Evolutionary conservation across 2,888 invertebrate genomes (phyloP).

Genomic region (Darwinula stevensoni): DNA sequence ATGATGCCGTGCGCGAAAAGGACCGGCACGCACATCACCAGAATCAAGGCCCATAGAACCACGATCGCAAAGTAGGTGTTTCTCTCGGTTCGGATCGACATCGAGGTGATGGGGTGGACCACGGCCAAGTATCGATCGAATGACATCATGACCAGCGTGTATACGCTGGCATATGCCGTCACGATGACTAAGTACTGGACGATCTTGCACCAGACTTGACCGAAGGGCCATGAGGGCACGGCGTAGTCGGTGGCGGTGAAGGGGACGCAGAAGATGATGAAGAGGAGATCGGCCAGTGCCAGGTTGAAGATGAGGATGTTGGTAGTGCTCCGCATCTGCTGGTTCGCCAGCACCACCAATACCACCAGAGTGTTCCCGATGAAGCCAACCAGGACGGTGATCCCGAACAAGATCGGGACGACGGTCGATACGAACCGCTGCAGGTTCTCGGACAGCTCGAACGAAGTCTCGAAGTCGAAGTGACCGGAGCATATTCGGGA

Average conservation of each 20-base stretch:
- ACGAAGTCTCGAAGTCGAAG: no score
- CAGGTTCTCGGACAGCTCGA: no score
- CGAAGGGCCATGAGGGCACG: conserved; percentile 63
- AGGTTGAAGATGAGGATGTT: conserved; percentile 69
- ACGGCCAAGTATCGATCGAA: conserved; percentile 69
- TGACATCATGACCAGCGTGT: conserved; percentile 77
- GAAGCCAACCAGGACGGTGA: conserved; percentile 58
- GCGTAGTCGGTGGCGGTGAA: conserved; percentile 76
- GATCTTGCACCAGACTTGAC: conserved; percentile 59
- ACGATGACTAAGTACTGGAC: conserved; percentile 74
- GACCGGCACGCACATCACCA: conserved; percentile 43
- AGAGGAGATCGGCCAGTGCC: conserved; percentile 62
- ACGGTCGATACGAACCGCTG: conserved; percentile 18
- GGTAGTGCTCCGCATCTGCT: conserved; percentile 74
- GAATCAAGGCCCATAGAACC: conserved; percentile 47
- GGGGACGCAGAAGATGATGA: conserved; percentile 76
- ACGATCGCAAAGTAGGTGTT: conserved; percentile 49
- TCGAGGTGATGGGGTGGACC: conserved; percentile 65
- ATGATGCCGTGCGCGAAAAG: conserved; percentile 44
- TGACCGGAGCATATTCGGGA: no score
- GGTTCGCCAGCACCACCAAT: conserved; percentile 55
- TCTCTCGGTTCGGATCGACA: conserved; percentile 46
- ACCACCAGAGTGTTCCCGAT: conserved; percentile 68
- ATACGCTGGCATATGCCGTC: conserved; percentile 73
- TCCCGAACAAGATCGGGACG: conserved; percentile 51